phyloP scores from a whole-genome alignment of 2,113 vertebrate genomes.

The Corythornis cristatus region DNA sequence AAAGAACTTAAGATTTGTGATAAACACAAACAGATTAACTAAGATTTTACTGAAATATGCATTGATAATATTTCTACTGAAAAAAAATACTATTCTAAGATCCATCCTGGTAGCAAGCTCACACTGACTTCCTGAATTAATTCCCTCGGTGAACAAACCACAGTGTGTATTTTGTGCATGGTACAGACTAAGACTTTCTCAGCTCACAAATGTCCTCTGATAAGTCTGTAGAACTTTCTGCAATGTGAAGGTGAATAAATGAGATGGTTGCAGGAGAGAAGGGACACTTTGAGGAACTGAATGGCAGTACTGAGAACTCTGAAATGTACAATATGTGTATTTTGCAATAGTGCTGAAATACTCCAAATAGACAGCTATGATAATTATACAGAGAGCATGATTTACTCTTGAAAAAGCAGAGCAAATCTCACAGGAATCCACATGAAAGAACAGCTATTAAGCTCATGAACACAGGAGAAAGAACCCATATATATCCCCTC shows the following conservation, averaged over 20 bases:
- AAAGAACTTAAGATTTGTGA: not conserved
- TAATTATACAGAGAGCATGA: not conserved
- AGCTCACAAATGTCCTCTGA: not conserved
- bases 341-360: not conserved
- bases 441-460: slow-evolving; percentile 25
- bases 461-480: not conserved
- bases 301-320: not conserved
- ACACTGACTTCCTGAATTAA: not conserved
- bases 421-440: not conserved
- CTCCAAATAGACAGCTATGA: not conserved
- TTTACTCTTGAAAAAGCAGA: slow-evolving; percentile 32
- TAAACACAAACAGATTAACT: not conserved
- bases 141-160: not conserved
- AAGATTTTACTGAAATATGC: not conserved
- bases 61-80: not conserved
- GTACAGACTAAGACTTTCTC: not conserved
- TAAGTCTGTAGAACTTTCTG: not conserved
- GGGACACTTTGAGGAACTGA: not conserved
- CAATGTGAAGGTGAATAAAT: not conserved
- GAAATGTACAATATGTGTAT: not conserved
- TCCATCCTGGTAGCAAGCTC: not conserved
- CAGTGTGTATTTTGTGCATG: not conserved
- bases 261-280: not conserved
- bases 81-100: not conserved
- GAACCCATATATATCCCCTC: not conserved